Conservation (phyloP, 2,888 invertebrate species). For the Rhopalosiphum nymphaeae region DNA sequence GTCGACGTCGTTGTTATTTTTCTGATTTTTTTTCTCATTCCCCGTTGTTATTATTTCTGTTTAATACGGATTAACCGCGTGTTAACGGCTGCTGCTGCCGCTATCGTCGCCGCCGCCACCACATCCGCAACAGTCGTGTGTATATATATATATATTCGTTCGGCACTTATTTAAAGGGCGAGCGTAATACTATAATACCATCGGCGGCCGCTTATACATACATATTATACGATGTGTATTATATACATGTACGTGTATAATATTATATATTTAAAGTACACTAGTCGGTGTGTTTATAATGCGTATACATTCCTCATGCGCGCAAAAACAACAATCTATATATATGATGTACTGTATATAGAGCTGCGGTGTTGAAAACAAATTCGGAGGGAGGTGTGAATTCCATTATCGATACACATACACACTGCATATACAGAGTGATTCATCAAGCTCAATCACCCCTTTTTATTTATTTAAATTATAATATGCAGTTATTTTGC, state of each 20-base stretch:
- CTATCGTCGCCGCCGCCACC: not conserved
- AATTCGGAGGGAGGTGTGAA: not conserved
- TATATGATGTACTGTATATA: too few relatives aligned
- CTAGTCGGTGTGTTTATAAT: not conserved
- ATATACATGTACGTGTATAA: not conserved
- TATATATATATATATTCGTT: not conserved
- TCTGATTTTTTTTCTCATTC: conserved; percentile 1
- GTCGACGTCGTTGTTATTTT: conserved; percentile 51
- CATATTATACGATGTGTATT: not conserved
- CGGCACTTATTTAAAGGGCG: conserved; percentile 13
- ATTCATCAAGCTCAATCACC: not conserved
- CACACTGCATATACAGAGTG: too few relatives aligned
- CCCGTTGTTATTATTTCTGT: conserved; percentile 52
- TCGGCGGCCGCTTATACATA: not conserved
- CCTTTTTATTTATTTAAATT: not conserved
- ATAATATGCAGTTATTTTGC: not conserved
- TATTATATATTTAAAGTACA: not conserved
- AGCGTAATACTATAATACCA: conserved; percentile 27
- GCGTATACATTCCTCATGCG: not conserved
- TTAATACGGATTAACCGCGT: conserved; percentile 59
- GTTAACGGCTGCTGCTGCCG: conserved; percentile 20
- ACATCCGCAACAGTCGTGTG: not conserved
- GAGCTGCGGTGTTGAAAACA: not conserved
- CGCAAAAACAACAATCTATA: conserved; percentile 30
- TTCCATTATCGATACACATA: conserved; percentile 18